These are phyloP conservation scores for Ridgeia piscesae DNA, from an alignment of 1,140 invertebrate genomes.

Conservation along the genomic window DNA sequence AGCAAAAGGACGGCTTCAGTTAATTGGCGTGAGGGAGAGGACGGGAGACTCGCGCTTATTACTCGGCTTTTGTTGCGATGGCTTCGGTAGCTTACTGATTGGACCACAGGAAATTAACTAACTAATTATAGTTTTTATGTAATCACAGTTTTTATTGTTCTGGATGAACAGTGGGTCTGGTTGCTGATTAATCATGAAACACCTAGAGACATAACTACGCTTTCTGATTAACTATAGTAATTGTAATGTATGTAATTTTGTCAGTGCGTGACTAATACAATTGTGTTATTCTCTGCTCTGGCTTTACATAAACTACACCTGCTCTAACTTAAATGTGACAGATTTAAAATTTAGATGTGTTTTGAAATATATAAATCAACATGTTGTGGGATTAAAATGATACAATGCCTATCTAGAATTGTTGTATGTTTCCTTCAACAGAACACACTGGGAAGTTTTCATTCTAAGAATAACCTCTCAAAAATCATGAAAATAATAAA, in stretches of 20 bases:
- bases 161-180: background rate
- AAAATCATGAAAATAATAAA: background rate
- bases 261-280: too few relatives aligned
- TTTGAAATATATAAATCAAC: background rate
- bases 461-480: background rate
- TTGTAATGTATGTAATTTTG: too few relatives aligned
- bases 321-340: too few relatives aligned
- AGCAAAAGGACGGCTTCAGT: background rate
- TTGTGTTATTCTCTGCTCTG: too few relatives aligned
- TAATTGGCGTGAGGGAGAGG: background rate
- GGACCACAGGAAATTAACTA: too few relatives aligned
- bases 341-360: background rate
- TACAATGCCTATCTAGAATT: too few relatives aligned
- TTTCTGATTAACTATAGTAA: background rate
- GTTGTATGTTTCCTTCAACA: background rate
- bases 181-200: background rate
- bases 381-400: background rate
- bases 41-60: background rate
- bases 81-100: background rate
- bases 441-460: background rate
- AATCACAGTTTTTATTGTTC: background rate
- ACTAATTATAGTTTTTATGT: background rate
- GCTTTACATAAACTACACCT: too few relatives aligned
- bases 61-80: background rate
- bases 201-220: background rate